These are phyloP conservation scores for Lepus americanus DNA, from an alignment of 2,113 vertebrate species.

Conservation along the genomic window DNA sequence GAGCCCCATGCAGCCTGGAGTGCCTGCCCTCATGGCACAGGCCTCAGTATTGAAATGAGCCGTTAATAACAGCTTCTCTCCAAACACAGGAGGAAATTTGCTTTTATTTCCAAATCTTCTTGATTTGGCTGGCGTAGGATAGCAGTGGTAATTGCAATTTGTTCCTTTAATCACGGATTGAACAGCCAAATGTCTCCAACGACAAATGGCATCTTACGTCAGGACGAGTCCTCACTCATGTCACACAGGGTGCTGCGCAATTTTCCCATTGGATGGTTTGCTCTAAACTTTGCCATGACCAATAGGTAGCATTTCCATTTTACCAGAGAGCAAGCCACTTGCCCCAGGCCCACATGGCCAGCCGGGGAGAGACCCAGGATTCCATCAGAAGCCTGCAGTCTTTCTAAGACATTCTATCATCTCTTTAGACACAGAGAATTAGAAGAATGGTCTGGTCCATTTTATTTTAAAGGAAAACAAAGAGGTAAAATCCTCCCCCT, in stretches of 20 bases:
- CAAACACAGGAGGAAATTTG: not conserved
- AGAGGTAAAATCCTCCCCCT: not conserved
- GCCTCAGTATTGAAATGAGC: not conserved
- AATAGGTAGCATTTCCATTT: conserved; percentile 5
- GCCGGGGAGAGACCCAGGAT: not conserved
- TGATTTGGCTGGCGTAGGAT: not conserved
- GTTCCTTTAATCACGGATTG: conserved; percentile 43
- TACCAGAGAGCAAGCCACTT: conserved; percentile 45
- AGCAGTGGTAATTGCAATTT: not conserved
- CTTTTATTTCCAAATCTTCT: conserved; percentile 27
- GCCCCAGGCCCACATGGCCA: not conserved
- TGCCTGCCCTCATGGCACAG: not conserved
- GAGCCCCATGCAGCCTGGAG: no score
- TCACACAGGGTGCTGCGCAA: not conserved
- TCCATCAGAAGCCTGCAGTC: not conserved
- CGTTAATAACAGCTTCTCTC: not conserved
- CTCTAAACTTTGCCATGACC: not conserved
- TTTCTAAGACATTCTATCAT: not conserved
- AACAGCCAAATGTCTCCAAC: not conserved
- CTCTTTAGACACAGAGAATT: not conserved
- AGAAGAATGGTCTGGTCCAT: not conserved
- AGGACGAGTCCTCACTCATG: not conserved
- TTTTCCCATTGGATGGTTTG: not conserved
- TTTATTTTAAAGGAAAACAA: conserved; percentile 50
- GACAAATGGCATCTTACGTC: not conserved